Evolutionary conservation across 1,140 invertebrate species (phyloP).

Genomic region (Pseudomyrmex cubaensis): DNA sequence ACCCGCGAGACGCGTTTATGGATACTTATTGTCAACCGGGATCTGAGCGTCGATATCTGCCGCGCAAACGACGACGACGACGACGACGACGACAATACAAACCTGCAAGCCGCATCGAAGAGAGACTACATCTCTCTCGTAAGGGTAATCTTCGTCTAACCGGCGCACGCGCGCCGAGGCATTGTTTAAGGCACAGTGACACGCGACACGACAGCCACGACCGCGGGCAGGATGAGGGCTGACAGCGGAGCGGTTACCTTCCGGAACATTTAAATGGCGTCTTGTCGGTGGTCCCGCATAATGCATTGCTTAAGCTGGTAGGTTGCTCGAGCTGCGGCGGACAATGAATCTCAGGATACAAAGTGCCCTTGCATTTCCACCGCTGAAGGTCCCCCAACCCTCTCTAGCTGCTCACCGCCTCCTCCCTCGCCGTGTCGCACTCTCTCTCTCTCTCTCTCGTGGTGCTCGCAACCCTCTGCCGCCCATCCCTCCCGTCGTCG

Average conservation of each 20-base stretch:
- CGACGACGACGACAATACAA: not conserved
- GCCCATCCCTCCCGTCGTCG: conserved; percentile 3
- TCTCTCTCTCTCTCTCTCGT: not conserved
- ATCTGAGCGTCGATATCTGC: conserved; percentile 3
- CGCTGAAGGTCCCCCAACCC: conserved; percentile 37
- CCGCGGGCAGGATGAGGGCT: conserved; percentile 65
- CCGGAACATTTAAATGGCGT: conserved; percentile 72
- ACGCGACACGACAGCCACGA: conserved; percentile 67
- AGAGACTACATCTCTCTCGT: not conserved
- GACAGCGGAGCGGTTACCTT: conserved; percentile 71
- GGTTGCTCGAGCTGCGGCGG: conserved; percentile 68
- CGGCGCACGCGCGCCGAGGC: conserved; percentile 31
- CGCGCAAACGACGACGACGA: not conserved
- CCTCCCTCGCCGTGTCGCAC: not conserved
- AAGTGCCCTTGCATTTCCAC: conserved; percentile 68
- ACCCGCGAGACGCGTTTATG: not conserved
- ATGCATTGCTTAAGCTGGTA: conserved; percentile 68
- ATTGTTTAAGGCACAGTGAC: conserved; percentile 69
- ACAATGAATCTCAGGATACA: conserved; percentile 74
- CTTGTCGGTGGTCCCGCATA: conserved; percentile 66
- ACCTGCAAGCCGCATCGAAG: conserved; percentile 25
- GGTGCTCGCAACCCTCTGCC: conserved; percentile 23
- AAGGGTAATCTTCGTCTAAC: conserved; percentile 53
- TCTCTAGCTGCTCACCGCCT: not conserved
- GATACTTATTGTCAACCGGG: not conserved